phyloP scores from a whole-genome alignment of 2,797 vertebrate genomes.

The Galaxias olidus region DNA sequence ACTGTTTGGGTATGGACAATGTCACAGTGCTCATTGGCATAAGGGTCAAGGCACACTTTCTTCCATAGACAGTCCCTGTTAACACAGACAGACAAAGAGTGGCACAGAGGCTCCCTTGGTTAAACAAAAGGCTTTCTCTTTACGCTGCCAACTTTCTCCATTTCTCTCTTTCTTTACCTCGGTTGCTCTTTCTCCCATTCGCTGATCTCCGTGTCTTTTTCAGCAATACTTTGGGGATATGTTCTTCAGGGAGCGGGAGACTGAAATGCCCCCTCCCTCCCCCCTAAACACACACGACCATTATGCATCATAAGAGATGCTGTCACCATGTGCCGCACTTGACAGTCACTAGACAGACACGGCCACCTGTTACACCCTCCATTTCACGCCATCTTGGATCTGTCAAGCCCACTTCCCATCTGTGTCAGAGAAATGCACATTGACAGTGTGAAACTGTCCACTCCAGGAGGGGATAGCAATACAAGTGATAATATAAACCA shows the following conservation, averaged over 20 bases:
- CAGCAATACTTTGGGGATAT: background rate
- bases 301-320: background rate
- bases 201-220: background rate
- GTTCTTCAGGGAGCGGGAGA: too few relatives aligned
- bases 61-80: too few relatives aligned
- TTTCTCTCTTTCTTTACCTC: background rate
- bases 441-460: too few relatives aligned
- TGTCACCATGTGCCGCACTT: background rate
- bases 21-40: too few relatives aligned
- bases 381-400: constrained; percentile 2
- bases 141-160: background rate
- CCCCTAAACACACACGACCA: too few relatives aligned
- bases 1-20: too few relatives aligned
- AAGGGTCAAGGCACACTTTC: too few relatives aligned
- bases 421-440: background rate
- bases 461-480: background rate
- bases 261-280: too few relatives aligned
- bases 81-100: background rate
- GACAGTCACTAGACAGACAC: background rate
- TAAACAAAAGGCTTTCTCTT: background rate
- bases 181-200: background rate
- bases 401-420: background rate
- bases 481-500: too few relatives aligned
- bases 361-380: background rate
- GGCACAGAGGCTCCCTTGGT: background rate